Base-by-base conservation (phyloP, 2,797 vertebrate species). In the Sternotherus odoratus region DNA sequence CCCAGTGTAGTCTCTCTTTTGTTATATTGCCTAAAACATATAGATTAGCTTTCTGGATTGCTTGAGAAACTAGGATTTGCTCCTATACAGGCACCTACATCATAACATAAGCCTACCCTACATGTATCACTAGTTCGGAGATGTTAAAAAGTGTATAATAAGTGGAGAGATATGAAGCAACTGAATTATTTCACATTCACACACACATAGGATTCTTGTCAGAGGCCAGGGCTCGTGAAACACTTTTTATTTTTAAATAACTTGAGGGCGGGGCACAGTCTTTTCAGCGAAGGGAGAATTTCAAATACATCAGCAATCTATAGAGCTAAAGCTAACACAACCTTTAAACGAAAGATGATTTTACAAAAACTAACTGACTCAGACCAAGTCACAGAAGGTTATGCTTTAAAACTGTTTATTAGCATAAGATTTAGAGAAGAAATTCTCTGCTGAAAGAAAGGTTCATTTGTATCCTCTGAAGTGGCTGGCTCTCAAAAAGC, bases 311-410 rank as follows among this genome's bases (percentile, higher is more conserved):
- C 43, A 48, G 39, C 43, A 23, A 23, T 39, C n/a, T 46, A 48
- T 30, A 75, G 24, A 90, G 92, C 2, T 0, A 89, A 12, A 91
- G 87, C 91, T 89, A 39, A 95, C 94, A 92, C 94, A 96, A 93
- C 95, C 83, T 88, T 91, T 79, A 43, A 92, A 49, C 39, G 56
- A 83, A 53, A 88, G 77, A 83, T 60, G 54, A 93, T 83, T 91
- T 92, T 8, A 79, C 39, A 69, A 88, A 86, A 86, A 12, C 54
- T 94, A 85, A 85, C 8, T 74, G 48, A 75, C 74, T 87, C 48
- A 11, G 49, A 94, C 66, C 77, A 86, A 93, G 74, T 48, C 88
- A 89, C 36, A 86, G 87, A 69, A 93, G 74, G 77, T 83, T 83
- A 74, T 69, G 54, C 48, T 83, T 94, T 83, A 85, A 57, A 95